These are phyloP conservation scores for Hydrozoanthus tunicans DNA, from an alignment of 64 coral and sea anemone species.

Conservation along the genomic window DNA sequence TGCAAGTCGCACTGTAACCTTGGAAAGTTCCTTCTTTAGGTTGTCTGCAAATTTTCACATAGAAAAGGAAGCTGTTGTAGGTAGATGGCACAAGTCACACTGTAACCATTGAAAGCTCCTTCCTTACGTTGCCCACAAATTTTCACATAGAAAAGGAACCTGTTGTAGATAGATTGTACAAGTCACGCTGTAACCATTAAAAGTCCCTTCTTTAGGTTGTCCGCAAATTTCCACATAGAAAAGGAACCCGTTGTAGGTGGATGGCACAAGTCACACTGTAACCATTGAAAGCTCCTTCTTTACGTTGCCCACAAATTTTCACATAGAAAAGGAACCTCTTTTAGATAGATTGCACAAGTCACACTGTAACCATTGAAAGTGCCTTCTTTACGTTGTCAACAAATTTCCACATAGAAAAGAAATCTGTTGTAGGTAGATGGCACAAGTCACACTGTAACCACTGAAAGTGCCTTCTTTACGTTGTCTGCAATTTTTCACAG, in stretches of 20 bases:
- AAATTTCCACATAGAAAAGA: constrained; percentile 57
- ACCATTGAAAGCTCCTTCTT: too few species aligned
- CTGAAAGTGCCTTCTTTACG: too few species aligned
- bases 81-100: constrained; percentile 15
- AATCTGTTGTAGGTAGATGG: constrained; percentile 39
- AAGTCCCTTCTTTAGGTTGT: too few species aligned
- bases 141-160: constrained; percentile 60
- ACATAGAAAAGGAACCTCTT: constrained; percentile 64
- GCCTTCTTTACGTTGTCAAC: too few species aligned
- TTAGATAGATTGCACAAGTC: constrained; percentile 26
- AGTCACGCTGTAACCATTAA: neutral
- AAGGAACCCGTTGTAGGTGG: constrained; percentile 57
- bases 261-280: neutral
- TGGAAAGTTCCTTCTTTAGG: too few species aligned
- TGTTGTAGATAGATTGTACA: constrained; percentile 38
- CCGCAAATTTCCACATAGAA: constrained; percentile 34
- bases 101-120: too few species aligned
- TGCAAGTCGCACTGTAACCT: neutral
- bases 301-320: too few species aligned
- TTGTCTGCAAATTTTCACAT: constrained; percentile 5
- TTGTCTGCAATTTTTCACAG: neutral
- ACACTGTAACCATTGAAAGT: neutral
- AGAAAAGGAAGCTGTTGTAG: constrained; percentile 54
- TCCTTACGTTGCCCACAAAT: too few species aligned
- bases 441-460: neutral